These are phyloP conservation scores for Xyrichtys novacula DNA, from an alignment of 2,797 vertebrate species.

Conservation along the genomic window DNA sequence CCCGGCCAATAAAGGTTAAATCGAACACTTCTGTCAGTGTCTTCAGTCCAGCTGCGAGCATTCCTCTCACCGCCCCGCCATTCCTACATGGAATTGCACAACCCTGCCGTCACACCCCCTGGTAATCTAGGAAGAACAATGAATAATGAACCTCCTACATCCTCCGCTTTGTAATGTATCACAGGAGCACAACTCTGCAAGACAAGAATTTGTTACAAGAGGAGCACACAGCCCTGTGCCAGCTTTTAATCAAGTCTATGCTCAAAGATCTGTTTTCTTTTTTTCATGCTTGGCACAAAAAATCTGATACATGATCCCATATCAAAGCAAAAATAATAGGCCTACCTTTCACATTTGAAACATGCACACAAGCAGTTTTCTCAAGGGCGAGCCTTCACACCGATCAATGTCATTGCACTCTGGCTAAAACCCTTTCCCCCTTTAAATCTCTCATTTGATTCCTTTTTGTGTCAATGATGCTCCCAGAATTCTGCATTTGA, in stretches of 20 bases:
- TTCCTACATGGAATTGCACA: constrained; percentile 87
- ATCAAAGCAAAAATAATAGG: constrained; percentile 2
- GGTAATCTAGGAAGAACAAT: constrained; percentile 74
- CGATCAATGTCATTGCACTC: background rate
- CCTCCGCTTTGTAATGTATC: constrained; percentile 48
- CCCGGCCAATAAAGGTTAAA: constrained; percentile 69
- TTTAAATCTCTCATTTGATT: background rate
- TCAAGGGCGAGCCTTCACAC: constrained; percentile 19
- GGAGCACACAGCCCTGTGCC: constrained; percentile 17
- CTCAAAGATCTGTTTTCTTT: constrained; percentile 3
- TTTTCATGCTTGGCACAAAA: constrained; percentile 15
- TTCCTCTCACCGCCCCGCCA: constrained; percentile 83
- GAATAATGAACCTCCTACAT: constrained; percentile 67
- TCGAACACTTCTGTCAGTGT: constrained; percentile 81
- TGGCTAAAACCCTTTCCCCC: background rate
- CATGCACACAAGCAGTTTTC: background rate
- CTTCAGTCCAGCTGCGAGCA: constrained; percentile 79
- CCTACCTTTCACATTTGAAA: constrained; percentile 27
- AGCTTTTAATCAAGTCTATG: constrained; percentile 43
- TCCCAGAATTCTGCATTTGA: background rate
- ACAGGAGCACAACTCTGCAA: constrained; percentile 34
- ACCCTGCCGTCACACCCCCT: constrained; percentile 78
- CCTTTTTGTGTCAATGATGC: too few species aligned
- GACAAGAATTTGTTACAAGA: constrained; percentile 36
- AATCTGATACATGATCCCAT: constrained; percentile 11